phyloP scores from a whole-genome alignment of 2,888 invertebrate genomes.

The Ectropis crepuscularia region DNA sequence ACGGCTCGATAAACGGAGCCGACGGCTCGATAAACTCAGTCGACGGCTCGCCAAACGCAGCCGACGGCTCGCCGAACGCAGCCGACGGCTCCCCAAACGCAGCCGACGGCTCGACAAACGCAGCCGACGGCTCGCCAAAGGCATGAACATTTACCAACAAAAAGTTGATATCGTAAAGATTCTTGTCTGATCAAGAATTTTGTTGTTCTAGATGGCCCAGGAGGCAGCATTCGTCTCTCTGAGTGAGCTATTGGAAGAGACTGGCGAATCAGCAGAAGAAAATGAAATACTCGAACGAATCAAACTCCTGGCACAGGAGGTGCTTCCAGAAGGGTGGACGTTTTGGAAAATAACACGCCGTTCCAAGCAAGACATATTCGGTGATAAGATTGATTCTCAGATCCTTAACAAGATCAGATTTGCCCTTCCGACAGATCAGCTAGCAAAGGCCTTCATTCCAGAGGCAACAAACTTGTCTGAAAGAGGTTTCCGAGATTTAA shows the following conservation, averaged over 20 bases:
- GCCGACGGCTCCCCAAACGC: background rate
- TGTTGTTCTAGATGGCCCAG: slow-evolving; percentile 3
- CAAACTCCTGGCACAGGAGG: slow-evolving; percentile 3
- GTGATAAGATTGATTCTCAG: background rate
- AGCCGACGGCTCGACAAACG: background rate
- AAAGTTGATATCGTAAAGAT: background rate
- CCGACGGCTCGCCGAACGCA: background rate
- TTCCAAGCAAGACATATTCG: background rate
- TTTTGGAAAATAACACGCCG: background rate
- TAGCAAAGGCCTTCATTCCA: background rate
- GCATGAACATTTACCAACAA: background rate
- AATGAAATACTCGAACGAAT: slow-evolving; percentile 1
- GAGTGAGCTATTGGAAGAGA: background rate
- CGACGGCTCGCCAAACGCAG: background rate
- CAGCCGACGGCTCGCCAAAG: background rate
- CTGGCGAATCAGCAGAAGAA: background rate
- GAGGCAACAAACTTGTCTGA: background rate
- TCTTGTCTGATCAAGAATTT: background rate
- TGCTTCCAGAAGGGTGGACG: background rate
- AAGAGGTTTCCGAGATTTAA: background rate
- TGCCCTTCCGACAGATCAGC: background rate
- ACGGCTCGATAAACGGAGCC: background rate
- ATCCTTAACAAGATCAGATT: slow-evolving; percentile 3
- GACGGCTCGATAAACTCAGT: background rate
- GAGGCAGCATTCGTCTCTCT: slow-evolving; percentile 1